These are phyloP conservation scores for Parascotia fuliginaria DNA, from an alignment of 2,888 invertebrate genomes.

Conservation along the genomic window DNA sequence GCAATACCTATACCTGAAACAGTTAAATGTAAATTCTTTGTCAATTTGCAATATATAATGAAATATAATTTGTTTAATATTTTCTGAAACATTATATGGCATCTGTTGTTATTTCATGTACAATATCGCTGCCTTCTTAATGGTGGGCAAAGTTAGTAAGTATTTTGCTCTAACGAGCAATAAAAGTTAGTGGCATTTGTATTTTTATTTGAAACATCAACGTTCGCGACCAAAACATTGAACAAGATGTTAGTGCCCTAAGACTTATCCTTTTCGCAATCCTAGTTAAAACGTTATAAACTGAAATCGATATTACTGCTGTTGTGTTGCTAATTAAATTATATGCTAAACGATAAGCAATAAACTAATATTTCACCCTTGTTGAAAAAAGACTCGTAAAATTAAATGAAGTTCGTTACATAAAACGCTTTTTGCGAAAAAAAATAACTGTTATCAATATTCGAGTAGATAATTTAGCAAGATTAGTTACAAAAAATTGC, in stretches of 20 bases:
- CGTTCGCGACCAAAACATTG: background rate
- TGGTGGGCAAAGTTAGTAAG: background rate
- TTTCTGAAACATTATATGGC: background rate
- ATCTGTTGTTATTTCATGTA: background rate
- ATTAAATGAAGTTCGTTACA: background rate
- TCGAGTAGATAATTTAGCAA: slow-evolving; percentile 22
- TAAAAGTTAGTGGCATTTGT: background rate
- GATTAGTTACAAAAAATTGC: slow-evolving; percentile 20
- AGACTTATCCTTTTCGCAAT: background rate
- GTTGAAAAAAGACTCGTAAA: background rate
- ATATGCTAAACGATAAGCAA: background rate
- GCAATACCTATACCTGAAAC: slow-evolving; percentile 2
- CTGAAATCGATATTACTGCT: background rate
- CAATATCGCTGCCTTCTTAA: background rate
- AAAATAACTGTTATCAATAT: slow-evolving; percentile 10
- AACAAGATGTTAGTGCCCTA: background rate
- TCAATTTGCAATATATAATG: background rate
- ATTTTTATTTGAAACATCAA: background rate
- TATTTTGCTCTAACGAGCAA: too few species aligned
- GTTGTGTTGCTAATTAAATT: background rate
- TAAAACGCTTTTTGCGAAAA: slow-evolving; percentile 1
- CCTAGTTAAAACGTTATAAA: background rate
- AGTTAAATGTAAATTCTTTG: background rate
- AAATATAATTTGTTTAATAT: background rate
- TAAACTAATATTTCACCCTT: background rate